These are phyloP conservation scores for Thaumatotibia leucotreta DNA, from an alignment of 1,140 invertebrate species.

Conservation along the genomic window DNA sequence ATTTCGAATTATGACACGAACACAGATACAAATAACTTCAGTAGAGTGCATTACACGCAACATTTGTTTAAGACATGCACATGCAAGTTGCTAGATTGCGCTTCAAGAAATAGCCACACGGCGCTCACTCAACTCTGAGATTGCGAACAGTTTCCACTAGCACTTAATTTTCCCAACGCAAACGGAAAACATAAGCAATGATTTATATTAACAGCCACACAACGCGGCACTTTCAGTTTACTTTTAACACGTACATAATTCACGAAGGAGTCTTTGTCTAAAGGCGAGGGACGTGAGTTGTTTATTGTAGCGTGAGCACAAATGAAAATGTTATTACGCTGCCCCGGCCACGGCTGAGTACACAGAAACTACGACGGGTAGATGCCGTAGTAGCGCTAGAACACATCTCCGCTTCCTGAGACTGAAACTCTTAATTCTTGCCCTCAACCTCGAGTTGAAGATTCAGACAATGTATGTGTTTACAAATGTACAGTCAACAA, in stretches of 20 bases:
- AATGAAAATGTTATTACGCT: slow-evolving; percentile 75
- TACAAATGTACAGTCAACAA: too few relatives aligned
- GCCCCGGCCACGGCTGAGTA: slow-evolving; percentile 46
- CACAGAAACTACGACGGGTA: slow-evolving; percentile 22
- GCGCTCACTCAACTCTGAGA: slow-evolving; percentile 44
- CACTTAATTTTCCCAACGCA: slow-evolving; percentile 68
- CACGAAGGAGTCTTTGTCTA: slow-evolving; percentile 73
- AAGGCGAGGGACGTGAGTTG: slow-evolving; percentile 72
- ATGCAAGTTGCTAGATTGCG: slow-evolving; percentile 20
- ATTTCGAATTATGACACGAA: not conserved
- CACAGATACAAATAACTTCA: slow-evolving; percentile 12
- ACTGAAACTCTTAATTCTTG: too few relatives aligned
- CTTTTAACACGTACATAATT: slow-evolving; percentile 77
- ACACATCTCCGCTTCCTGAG: not conserved
- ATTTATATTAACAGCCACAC: slow-evolving; percentile 74
- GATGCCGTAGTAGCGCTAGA: not conserved
- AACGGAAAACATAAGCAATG: slow-evolving; percentile 76
- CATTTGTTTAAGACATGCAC: slow-evolving; percentile 2
- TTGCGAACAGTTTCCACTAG: slow-evolving; percentile 58
- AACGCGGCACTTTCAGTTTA: slow-evolving; percentile 73
- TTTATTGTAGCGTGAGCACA: slow-evolving; percentile 73
- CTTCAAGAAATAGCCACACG: slow-evolving; percentile 33
- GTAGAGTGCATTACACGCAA: slow-evolving; percentile 18
- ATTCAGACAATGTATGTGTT: too few relatives aligned
- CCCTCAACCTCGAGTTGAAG: too few relatives aligned